Conservation (phyloP, 1,140 invertebrate species). For the Drosophila rhopaloa region DNA sequence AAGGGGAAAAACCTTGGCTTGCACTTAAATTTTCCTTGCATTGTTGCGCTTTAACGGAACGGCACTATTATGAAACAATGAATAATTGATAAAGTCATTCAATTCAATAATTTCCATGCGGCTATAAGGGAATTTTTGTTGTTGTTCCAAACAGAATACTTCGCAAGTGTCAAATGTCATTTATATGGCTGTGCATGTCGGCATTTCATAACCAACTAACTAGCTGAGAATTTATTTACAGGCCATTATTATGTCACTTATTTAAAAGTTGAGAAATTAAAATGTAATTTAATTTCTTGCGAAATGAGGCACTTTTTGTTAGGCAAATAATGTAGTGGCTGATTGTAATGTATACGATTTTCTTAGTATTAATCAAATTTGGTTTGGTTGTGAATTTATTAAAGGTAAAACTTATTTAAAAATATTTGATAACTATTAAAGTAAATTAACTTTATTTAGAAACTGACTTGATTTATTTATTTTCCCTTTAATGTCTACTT, state of each 20-base stretch:
- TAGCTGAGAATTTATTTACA: neutral
- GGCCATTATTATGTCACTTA: neutral
- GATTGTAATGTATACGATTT: no score
- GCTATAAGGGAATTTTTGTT: neutral
- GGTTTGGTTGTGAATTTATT: no score
- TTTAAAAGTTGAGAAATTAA: neutral
- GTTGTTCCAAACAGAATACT: neutral
- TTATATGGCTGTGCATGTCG: slow-evolving; percentile 8
- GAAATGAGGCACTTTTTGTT: neutral
- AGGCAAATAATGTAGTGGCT: no score
- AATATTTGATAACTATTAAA: no score
- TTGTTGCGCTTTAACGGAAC: neutral
- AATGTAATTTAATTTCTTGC: neutral
- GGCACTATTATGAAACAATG: slow-evolving; percentile 31
- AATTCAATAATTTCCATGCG: slow-evolving; percentile 14
- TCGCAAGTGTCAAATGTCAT: slow-evolving; percentile 18
- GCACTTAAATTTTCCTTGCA: slow-evolving; percentile 16
- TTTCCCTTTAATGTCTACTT: no score
- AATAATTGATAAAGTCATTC: slow-evolving; percentile 39
- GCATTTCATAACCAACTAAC: slow-evolving; percentile 11
- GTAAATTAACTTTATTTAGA: no score
- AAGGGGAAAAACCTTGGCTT: slow-evolving; percentile 11
- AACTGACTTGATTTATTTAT: no score
- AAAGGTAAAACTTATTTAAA: no score
- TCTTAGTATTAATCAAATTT: no score